Evolutionary conservation across 2,797 vertebrate species (phyloP).

Genomic region (Rousettus madagascariensis): DNA sequence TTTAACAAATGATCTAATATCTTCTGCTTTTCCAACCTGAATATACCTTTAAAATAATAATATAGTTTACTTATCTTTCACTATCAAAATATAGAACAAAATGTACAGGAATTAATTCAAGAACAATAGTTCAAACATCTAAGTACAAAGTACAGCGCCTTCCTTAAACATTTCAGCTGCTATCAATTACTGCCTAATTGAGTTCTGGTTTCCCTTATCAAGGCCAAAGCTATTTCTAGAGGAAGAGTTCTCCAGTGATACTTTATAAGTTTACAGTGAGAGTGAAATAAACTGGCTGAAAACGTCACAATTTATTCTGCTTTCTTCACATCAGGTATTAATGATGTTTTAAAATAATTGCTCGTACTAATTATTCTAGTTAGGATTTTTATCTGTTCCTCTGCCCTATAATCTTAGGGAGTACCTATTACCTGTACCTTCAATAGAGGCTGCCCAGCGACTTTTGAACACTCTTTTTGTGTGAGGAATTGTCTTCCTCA

Average conservation of each 20-base stretch:
- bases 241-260: not conserved
- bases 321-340: not conserved
- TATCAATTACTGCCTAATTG: not conserved
- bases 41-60: slow-evolving; percentile 20
- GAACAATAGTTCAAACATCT: slow-evolving; percentile 6
- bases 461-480: not conserved
- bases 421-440: not conserved
- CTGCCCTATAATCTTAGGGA: not conserved
- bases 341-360: not conserved
- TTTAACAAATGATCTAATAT: not conserved
- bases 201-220: slow-evolving; percentile 24
- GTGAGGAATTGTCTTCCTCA: not conserved
- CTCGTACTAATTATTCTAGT: not conserved
- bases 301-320: not conserved
- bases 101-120: not conserved
- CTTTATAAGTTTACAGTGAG: not conserved
- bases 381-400: not conserved
- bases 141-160: not conserved
- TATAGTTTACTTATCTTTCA: not conserved
- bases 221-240: not conserved
- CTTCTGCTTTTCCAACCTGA: slow-evolving; percentile 30
- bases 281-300: not conserved
- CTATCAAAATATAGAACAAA: slow-evolving; percentile 34
- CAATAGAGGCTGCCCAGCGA: not conserved
- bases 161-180: slow-evolving; percentile 16